Evolutionary conservation across 2,113 vertebrate species (phyloP), one percentile per base, ranked within the genome.

Genomic region (Hippocampus comes): DNA sequence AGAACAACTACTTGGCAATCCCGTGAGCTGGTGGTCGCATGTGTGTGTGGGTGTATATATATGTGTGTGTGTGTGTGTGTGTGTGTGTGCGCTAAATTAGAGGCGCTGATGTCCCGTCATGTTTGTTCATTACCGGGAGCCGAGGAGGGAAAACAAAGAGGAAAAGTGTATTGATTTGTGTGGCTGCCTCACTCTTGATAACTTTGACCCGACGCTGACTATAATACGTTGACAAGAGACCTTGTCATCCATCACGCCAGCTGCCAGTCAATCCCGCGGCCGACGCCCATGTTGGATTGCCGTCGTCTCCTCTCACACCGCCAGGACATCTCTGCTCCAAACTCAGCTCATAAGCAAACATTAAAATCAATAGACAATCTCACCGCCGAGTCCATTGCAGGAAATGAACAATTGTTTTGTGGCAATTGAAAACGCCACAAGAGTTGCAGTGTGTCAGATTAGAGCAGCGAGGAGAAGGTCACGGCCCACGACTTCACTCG

Each of bases 321-420:
- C 67, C 73, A 55, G 72, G 74, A 64, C 80, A 30, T 56, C 43
- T 73, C 69, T 78, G 66, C 43, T 14, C 69, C 75, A 43, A 46
- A 74, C 82, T 86, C 85, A 78, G 88, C 93, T 90, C 92, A 92
- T 92, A 85, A 94, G 88, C 91, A 95, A 94, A 93, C 91, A 93
- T 92, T 92, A 92, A 89, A 94, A 95, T 96, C 94, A 93, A 94
- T 96, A 95, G 91, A 93, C 93, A 95, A 92, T 96, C 95, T 90
- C 94, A 94, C 87, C 89, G 91, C 89, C 93, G 85, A 92, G 90
- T 91, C 92, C 93, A 92, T 93, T 88, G 88, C 80, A 76, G 91
- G 90, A 91, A 93, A 92, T 92, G 82, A 90, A 89, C 87, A 89
- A 92, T 91, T 88, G 88, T 91, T 89, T 91, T 81, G 83, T 85